Base-by-base conservation (phyloP, 2,113 vertebrate species). In the Lichenostomus cassidix region DNA sequence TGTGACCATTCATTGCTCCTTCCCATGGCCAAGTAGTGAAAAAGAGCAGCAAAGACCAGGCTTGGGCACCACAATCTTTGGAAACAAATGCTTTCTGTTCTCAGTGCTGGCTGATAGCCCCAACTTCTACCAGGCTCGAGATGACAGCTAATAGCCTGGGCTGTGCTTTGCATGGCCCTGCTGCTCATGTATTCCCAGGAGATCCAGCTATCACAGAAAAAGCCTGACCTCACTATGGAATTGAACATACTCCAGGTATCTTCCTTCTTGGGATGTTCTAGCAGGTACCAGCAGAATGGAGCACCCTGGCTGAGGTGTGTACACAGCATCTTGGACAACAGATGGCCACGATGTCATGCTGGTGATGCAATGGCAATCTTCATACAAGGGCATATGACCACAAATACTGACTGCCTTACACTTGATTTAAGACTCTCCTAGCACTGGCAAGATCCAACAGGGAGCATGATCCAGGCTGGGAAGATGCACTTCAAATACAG, bases 131-230 rank as follows among this genome's bases (percentile, higher is more conserved):
- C 3, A 84, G 42, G 37, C 24, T 87, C 0, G 0, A 68, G 35
- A 47, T 4, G 24, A 10, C 41, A 75, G 37, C 27, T 77, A 63
- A 46, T 8, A 29, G 42, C 16, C 25, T 62, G 28, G 19, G 15
- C 65, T 80, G 39, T 41, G 47, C 42, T 93, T 83, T 0, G 0
- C 39, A 33, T 4, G 3, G 3, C 11, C 4, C 22, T 39, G 27
- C 28, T 71, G 47, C 29, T 82, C 25, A 18, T 2, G 1, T 17
- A 56, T 80, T 69, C 31, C 42, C 71, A 76, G 14, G 31, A 56
- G 78, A 87, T 64, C 15, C 69, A 91, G 28, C 10, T n/a, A 37
- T 10, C 20, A 35, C 0, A 3, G 37, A 56, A 35, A 46, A 41
- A 82, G 37, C 65, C 9, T 23, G 25, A 82, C 24, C 20, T 95